Evolutionary conservation across 2,888 invertebrate genomes (phyloP).

Genomic region (Apoderus coryli): DNA sequence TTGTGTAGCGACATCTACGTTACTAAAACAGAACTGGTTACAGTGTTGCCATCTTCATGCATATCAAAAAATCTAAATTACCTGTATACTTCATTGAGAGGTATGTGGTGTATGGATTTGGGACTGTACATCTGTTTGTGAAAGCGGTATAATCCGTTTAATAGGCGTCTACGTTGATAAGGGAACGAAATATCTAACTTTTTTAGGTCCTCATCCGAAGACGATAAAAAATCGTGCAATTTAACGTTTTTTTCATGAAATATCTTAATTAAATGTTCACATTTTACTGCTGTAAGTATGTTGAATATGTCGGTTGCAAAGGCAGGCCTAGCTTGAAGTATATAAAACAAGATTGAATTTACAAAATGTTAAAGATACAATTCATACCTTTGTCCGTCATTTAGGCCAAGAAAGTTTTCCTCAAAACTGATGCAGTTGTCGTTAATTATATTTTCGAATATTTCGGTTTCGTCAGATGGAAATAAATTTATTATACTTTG

Average conservation of each 20-base stretch:
- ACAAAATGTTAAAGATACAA: too few relatives aligned
- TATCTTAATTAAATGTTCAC: constrained; percentile 35
- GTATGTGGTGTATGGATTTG: constrained; percentile 27
- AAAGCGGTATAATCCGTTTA: constrained; percentile 39
- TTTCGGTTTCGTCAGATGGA: constrained; percentile 28
- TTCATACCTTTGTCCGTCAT: constrained; percentile 17
- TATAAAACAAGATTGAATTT: constrained; percentile 11
- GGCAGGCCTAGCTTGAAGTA: constrained; percentile 36
- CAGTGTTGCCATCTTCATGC: constrained; percentile 1
- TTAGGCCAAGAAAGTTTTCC: constrained; percentile 15
- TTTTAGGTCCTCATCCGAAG: constrained; percentile 42
- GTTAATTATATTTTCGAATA: constrained; percentile 15
- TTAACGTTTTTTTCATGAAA: constrained; percentile 38
- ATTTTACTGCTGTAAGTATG: constrained; percentile 45
- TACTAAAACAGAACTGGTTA: constrained; percentile 31
- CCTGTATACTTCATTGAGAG: constrained; percentile 32
- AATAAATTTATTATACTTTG: constrained; percentile 36
- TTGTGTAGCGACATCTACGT: constrained; percentile 38
- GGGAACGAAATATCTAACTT: constrained; percentile 43
- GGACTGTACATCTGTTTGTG: constrained; percentile 43
- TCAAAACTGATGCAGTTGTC: constrained; percentile 18
- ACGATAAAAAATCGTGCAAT: constrained; percentile 40
- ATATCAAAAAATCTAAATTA: constrained; percentile 15
- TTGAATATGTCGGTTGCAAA: constrained; percentile 39
- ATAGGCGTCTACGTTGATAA: constrained; percentile 42